phyloP scores from a whole-genome alignment of 1,140 invertebrate species.

The Drosophila nannoptera region DNA sequence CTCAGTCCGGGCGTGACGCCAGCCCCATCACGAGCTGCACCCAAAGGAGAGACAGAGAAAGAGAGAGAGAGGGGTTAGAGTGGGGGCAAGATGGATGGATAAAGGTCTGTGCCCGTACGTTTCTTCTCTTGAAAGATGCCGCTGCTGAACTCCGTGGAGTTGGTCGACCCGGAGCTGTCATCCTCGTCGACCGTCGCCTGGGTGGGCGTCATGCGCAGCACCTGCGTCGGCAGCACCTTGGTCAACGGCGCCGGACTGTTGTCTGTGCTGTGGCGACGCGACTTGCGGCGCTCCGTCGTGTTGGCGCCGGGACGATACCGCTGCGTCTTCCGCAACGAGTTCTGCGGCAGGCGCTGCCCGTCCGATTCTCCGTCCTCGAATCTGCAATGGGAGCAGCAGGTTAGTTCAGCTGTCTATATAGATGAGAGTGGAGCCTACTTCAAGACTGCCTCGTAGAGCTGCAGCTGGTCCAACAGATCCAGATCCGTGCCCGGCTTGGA shows the following conservation, averaged over 20 bases:
- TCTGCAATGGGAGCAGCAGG: conserved; percentile 26
- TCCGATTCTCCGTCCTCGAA: conserved; percentile 79
- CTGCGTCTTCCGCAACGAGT: conserved; percentile 88
- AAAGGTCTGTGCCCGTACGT: conserved; percentile 51
- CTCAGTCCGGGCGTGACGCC: conserved; percentile 88
- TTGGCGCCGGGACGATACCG: conserved; percentile 84
- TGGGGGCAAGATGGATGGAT: too few relatives aligned
- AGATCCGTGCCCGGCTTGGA: conserved; percentile 95
- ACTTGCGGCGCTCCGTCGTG: conserved; percentile 86
- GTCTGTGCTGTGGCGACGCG: conserved; percentile 86
- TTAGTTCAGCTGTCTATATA: conserved; percentile 44
- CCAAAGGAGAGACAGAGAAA: too few relatives aligned
- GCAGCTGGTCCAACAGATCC: conserved; percentile 95
- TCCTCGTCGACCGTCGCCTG: conserved; percentile 78
- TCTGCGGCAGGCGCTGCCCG: conserved; percentile 83
- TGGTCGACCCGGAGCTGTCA: conserved; percentile 78
- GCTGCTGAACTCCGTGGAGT: conserved; percentile 71
- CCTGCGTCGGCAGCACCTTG: conserved; percentile 67
- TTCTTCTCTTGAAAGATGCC: conserved; percentile 73
- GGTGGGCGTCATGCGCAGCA: conserved; percentile 65
- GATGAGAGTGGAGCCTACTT: conserved; percentile 82
- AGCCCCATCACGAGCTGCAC: conserved; percentile 70
- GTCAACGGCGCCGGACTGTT: conserved; percentile 81
- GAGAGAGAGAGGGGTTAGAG: too few relatives aligned
- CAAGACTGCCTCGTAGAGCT: conserved; percentile 96